Conservation (phyloP, 2,113 vertebrate genomes). For the Silurus meridionalis region DNA sequence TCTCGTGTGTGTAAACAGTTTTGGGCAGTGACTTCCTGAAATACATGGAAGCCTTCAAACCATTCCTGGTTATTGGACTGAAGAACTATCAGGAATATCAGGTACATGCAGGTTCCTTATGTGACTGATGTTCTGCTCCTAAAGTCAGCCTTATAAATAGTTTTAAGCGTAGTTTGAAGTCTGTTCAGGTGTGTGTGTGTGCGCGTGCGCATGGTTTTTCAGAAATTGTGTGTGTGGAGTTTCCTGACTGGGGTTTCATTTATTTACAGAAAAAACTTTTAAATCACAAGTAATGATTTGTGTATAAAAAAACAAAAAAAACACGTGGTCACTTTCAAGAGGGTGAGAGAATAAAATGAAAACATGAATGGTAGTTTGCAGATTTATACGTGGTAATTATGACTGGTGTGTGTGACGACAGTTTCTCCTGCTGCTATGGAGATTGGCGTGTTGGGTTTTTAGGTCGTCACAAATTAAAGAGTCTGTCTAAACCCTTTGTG, state of each 20-base stretch:
- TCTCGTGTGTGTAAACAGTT: constrained; percentile 69
- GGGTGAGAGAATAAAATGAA: not conserved
- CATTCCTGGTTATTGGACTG: constrained; percentile 92
- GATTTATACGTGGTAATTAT: not conserved
- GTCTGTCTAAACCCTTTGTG: not conserved
- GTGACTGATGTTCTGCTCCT: not conserved
- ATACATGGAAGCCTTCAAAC: constrained; percentile 99
- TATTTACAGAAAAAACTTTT: too few species aligned
- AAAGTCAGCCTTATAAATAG: not conserved
- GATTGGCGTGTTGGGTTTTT: constrained; percentile 18
- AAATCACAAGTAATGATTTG: too few species aligned
- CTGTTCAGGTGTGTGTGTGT: not conserved
- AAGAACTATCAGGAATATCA: constrained; percentile 98
- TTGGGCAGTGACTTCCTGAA: constrained; percentile 94
- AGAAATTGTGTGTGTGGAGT: not conserved
- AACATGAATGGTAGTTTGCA: not conserved
- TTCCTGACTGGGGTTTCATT: too few species aligned
- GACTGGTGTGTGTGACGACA: not conserved
- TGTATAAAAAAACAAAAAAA: too few species aligned
- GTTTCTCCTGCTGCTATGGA: constrained; percentile 25
- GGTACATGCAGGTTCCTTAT: constrained; percentile 66
- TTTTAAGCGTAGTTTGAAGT: too few species aligned
- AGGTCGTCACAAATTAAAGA: constrained; percentile 27
- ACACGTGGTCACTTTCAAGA: too few species aligned
- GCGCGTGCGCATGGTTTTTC: not conserved